Evolutionary conservation across 2,888 invertebrate species (phyloP).

Genomic region (Ophion obscuratus): DNA sequence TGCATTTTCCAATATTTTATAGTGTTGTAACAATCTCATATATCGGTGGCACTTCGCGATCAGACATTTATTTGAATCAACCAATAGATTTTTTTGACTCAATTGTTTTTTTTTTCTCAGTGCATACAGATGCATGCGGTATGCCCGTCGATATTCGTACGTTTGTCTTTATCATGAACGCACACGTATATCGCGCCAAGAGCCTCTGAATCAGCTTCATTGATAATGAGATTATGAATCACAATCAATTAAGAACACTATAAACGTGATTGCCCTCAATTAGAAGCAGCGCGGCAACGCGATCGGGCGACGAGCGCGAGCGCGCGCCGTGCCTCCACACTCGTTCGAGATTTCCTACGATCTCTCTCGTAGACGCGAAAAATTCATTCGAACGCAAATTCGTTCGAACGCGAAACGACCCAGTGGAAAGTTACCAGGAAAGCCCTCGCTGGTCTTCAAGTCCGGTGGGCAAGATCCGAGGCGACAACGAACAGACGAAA

Average conservation of each 20-base stretch:
- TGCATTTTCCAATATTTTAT: no score
- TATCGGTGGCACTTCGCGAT: no score
- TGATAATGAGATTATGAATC: conserved; percentile 66
- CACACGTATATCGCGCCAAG: conserved; percentile 8
- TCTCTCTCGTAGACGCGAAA: neutral
- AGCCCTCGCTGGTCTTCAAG: neutral
- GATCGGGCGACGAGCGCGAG: neutral
- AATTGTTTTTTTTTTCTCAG: no score
- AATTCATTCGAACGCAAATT: neutral
- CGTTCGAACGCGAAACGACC: neutral
- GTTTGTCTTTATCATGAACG: neutral
- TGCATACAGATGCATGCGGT: neutral
- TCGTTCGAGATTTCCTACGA: conserved; percentile 4
- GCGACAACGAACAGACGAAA: neutral
- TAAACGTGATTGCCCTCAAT: conserved; percentile 47
- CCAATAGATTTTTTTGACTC: no score
- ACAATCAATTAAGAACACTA: conserved; percentile 63
- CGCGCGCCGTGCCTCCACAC: neutral
- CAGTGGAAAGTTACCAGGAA: conserved; percentile 1
- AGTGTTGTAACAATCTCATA: no score
- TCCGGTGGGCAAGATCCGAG: neutral
- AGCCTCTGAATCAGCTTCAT: conserved; percentile 52
- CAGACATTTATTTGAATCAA: no score
- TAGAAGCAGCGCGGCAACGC: conserved; percentile 33
- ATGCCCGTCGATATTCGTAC: neutral